Conservation (phyloP, 2,888 invertebrate species). For the Scrobipalpa atriplicella region DNA sequence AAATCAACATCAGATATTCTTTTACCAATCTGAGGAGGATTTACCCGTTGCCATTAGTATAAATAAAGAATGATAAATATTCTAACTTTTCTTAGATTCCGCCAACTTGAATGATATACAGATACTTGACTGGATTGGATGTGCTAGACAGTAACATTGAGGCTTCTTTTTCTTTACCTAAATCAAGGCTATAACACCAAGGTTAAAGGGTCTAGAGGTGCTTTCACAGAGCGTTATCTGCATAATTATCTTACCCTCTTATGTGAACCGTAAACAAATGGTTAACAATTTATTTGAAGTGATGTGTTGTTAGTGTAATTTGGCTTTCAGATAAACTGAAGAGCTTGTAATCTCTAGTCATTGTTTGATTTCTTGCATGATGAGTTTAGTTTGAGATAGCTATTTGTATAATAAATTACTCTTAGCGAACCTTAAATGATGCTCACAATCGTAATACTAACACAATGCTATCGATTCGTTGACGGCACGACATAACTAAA, state of each 20-base stretch:
- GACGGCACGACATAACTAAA: too few relatives aligned
- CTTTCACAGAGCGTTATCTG: neutral
- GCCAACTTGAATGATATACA: too few relatives aligned
- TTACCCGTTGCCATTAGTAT: too few relatives aligned
- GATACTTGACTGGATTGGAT: neutral
- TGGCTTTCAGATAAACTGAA: neutral
- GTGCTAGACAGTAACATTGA: neutral
- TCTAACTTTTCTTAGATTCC: too few relatives aligned
- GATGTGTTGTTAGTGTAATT: conserved; percentile 9
- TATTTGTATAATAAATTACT: neutral
- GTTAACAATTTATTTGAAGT: neutral
- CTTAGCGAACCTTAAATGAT: too few relatives aligned
- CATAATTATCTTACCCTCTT: neutral
- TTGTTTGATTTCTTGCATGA: too few relatives aligned
- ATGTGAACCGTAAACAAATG: neutral
- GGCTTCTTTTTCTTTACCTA: neutral
- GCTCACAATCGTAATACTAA: too few relatives aligned
- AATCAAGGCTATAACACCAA: neutral
- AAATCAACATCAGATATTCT: too few relatives aligned
- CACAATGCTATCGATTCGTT: too few relatives aligned
- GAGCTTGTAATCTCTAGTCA: neutral
- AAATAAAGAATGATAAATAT: too few relatives aligned
- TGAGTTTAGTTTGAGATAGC: neutral
- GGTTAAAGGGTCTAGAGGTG: neutral
- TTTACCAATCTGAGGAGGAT: too few relatives aligned